Base-by-base conservation (phyloP, 2,797 vertebrate genomes). In the Microchirus variegatus region DNA sequence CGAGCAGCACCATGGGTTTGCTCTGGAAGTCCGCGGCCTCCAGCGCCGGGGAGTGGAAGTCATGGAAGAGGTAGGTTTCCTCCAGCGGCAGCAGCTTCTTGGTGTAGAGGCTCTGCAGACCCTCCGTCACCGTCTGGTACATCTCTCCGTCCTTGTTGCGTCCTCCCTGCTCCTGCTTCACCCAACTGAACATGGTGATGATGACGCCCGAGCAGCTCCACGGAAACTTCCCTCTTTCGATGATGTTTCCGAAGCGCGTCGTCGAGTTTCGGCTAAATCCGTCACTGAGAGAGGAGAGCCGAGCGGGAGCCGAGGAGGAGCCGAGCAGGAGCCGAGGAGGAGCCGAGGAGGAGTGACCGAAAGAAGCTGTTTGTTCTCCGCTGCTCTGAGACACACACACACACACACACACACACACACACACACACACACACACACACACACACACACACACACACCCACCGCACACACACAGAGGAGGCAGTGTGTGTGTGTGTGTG, bases 1-100 rank as follows among this genome's bases (percentile, higher is more conserved):
- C 96, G 70, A 98, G 91, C 49, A 98, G 91, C 75, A 98, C 95
- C 96, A 98, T 97, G 59, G 96, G 96, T 59, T 97, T 97, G 92
- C 96, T 96, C 63, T 97, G 95, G 91, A 98, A 98, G 90, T 98
- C 96, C 0, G 96, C 96, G 58, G 95, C 87, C 84, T 98, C 96
- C 87, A 98, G 89, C 15, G 96, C 96, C 2, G 96, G 96, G 9
- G 96, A 98, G 87, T 98, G 96, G 91, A 98, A 98, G 73, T 98
- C 96, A 66, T 98, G 96, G 92, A 97, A 98, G 75, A 96, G 94
- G 86, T 98, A 98, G 2, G 94, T 91, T 59, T 98, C 96, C 86
- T 98, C 96, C 88, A 98, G 91, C 14, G 96, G 96, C 83, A 97
- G 91, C 83, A 98, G 92, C 92, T 97, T 97, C 84, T 93, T 95